Conservation (phyloP, 2,113 vertebrate genomes). For the Opisthocomus hoazin region DNA sequence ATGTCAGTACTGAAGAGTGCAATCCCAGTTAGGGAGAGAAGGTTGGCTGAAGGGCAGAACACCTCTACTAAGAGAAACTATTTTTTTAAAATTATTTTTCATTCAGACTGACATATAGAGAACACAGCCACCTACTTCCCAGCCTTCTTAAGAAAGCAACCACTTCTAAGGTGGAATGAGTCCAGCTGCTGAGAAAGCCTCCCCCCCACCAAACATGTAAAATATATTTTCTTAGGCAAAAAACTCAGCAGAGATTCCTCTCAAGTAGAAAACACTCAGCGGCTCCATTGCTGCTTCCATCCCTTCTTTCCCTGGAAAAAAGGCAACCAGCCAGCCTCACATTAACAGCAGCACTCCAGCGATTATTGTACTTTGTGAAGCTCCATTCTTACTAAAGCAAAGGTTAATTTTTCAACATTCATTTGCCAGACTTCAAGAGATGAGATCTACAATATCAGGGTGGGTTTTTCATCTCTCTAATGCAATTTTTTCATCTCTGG, state of each 20-base stretch:
- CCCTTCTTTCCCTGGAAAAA: not conserved
- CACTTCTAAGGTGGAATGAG: not conserved
- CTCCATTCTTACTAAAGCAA: not conserved
- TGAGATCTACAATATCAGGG: not conserved
- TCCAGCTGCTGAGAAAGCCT: not conserved
- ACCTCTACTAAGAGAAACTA: not conserved
- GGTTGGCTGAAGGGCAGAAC: not conserved
- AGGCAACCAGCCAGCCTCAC: not conserved
- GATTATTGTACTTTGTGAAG: not conserved
- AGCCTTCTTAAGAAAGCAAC: not conserved
- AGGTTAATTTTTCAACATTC: slow-evolving; percentile 11
- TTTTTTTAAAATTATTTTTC: not conserved
- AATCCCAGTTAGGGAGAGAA: not conserved
- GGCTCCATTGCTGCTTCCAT: not conserved
- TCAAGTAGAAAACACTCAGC: not conserved
- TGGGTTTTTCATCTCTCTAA: not conserved
- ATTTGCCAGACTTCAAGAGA: not conserved
- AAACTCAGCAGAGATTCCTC: not conserved
- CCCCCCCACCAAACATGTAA: not conserved
- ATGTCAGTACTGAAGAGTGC: not conserved
- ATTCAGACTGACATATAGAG: not conserved
- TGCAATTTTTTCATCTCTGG: not conserved
- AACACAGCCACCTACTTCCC: not conserved
- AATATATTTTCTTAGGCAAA: not conserved
- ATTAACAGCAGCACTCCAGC: not conserved